Evolutionary conservation across 1,140 invertebrate genomes (phyloP), one percentile per base, ranked within the genome.

Genomic region (Eurosta solidaginis): DNA sequence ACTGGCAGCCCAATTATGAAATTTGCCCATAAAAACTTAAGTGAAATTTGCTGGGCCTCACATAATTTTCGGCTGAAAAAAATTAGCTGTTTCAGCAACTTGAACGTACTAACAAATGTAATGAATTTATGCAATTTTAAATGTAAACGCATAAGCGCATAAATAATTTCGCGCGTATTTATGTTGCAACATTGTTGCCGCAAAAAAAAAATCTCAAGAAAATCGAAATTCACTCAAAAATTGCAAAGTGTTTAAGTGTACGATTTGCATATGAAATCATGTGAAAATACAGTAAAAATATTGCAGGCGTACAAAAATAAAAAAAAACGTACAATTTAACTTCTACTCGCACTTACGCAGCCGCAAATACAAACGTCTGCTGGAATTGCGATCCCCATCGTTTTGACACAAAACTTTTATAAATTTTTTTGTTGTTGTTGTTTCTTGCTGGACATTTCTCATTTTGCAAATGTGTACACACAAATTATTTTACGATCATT

Each of bases 401-500:
- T n/a, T 22, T 68, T 68, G 59, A 40, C 59, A 68, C 33, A 14
- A 68, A 20, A 4, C 40, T 68, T 68, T 27, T n/a, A n/a, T n/a
- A n/a, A n/a, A n/a, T n/a, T n/a, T n/a, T n/a, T n/a, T n/a, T n/a
- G n/a, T n/a, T n/a, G n/a, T n/a, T n/a, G n/a, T n/a, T n/a, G n/a
- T n/a, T n/a, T n/a, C n/a, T n/a, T n/a, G n/a, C n/a, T n/a, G n/a
- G n/a, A 33, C 33, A 10, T 68, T 40, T 40, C 9, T 22, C 59
- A 40, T 68, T 68, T 40, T n/a, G 75, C 76, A 68, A 77, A 77
- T 63, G 63, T 27, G 20, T 36, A 29, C 63, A 33, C 68, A 77
- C 77, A 77, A 77, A 77, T 77, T 73, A 77, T 77, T 77, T 77
- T 68, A 77, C 77, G 77, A 77, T 77, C 77, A 68, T 68, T 77